A percentile compares a stretch with the other conserved stretches of the same genome.
phyloP scores from a whole-genome alignment of 2,113 vertebrate species.

The Nematolebias whitei region DNA sequence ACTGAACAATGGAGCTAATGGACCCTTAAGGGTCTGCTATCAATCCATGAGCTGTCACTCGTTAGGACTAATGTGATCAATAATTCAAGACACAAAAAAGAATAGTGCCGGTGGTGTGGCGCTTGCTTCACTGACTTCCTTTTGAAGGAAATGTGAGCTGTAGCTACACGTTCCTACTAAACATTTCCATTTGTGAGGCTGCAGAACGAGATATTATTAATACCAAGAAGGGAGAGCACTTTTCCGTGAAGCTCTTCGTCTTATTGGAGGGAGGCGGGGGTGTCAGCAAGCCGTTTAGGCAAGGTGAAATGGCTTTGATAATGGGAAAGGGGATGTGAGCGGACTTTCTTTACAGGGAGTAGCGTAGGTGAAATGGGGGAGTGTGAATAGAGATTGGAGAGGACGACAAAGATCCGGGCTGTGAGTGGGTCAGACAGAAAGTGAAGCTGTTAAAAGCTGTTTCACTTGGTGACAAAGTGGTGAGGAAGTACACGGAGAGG shows the following conservation, averaged over 20 bases:
- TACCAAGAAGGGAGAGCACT: conserved; percentile 46
- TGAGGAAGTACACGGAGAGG: too few species aligned
- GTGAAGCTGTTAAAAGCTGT: conserved; percentile 28
- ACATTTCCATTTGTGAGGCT: conserved; percentile 57
- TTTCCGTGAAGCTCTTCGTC: conserved; percentile 44
- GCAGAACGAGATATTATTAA: conserved; percentile 52
- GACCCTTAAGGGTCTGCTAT: conserved; percentile 57
- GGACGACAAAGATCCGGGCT: conserved; percentile 28
- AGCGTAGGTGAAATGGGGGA: conserved; percentile 12
- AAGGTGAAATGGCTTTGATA: conserved; percentile 43
- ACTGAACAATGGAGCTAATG: conserved; percentile 57
- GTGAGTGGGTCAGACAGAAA: conserved; percentile 23
- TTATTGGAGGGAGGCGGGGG: conserved; percentile 2
- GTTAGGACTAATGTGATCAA: conserved; percentile 52
- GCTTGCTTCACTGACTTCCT: conserved; percentile 21
- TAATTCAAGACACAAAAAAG: conserved; percentile 50
- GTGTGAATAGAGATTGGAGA: conserved; percentile 9
- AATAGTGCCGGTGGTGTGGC: conserved; percentile 24
- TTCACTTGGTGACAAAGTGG: conserved; percentile 25
- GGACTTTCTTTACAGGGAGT: conserved; percentile 34
- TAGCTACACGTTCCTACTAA: conserved; percentile 40
- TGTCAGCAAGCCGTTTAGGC: conserved; percentile 31
- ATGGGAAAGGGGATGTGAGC: conserved; percentile 34
- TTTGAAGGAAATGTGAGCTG: conserved; percentile 45
- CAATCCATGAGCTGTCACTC: conserved; percentile 54